phyloP scores from a whole-genome alignment of 2,888 invertebrate genomes.

The Antheraea yamamai region DNA sequence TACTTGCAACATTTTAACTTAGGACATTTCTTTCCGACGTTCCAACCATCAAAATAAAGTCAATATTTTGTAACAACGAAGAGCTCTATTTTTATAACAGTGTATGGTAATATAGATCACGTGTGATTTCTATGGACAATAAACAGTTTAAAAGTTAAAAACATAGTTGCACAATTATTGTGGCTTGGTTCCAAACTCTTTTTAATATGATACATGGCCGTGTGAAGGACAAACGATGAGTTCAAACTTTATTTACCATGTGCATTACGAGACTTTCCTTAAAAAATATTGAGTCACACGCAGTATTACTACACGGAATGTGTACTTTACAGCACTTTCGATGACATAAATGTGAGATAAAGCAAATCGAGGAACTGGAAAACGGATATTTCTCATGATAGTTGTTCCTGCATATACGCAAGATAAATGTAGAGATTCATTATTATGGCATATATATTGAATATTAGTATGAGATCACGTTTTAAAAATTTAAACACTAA shows the following conservation, averaged over 20 bases:
- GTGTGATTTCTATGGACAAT: slow-evolving; percentile 13
- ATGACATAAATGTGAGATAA: neutral
- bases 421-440: neutral
- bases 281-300: neutral
- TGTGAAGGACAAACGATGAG: neutral
- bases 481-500: neutral
- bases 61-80: slow-evolving; percentile 30
- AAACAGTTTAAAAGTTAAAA: neutral
- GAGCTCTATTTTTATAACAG: slow-evolving; percentile 30
- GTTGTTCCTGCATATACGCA: neutral
- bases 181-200: neutral
- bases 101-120: slow-evolving; percentile 16
- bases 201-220: neutral
- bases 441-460: neutral
- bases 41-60: slow-evolving; percentile 31
- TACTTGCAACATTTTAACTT: neutral
- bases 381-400: neutral
- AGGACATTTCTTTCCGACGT: slow-evolving; percentile 4
- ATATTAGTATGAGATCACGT: neutral
- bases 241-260: neutral
- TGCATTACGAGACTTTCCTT: neutral
- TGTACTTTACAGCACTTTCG: neutral
- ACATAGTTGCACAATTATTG: neutral
- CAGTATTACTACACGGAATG: neutral
- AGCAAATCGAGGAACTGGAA: neutral